Evolutionary conservation across 2,113 vertebrate genomes (phyloP).

Genomic region (Lanius collurio): DNA sequence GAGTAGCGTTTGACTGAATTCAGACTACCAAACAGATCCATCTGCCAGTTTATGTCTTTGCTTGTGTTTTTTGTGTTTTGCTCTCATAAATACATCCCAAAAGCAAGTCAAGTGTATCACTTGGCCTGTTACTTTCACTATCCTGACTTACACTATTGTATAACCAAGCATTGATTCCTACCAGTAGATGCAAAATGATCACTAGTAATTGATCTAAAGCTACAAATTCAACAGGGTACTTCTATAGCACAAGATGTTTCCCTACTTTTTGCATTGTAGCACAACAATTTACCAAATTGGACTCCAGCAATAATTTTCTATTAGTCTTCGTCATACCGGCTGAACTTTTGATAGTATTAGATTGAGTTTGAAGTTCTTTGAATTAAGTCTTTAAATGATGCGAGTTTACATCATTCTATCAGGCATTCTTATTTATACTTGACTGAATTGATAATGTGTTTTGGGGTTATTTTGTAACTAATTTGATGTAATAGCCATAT

Average conservation of each 20-base stretch:
- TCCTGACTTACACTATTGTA: constrained; percentile 70
- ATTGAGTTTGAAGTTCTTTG: constrained; percentile 77
- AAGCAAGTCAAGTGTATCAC: constrained; percentile 66
- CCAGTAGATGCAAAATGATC: constrained; percentile 72
- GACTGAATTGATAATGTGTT: constrained; percentile 78
- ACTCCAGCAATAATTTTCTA: constrained; percentile 85
- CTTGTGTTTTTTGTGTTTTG: constrained; percentile 69
- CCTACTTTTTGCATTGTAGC: constrained; percentile 76
- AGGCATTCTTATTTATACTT: constrained; percentile 85
- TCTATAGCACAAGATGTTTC: constrained; percentile 81
- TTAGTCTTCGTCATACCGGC: constrained; percentile 76
- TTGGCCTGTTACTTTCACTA: constrained; percentile 61
- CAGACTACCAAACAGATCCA: constrained; percentile 57
- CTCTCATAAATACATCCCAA: constrained; percentile 61
- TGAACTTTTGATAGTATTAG: constrained; percentile 80
- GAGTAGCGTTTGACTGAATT: constrained; percentile 52
- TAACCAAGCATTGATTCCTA: constrained; percentile 74
- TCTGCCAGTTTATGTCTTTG: constrained; percentile 72
- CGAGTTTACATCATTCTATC: constrained; percentile 82
- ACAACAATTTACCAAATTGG: constrained; percentile 81
- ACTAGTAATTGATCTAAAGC: constrained; percentile 73
- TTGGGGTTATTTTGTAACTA: constrained; percentile 75
- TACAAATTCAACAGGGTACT: constrained; percentile 82
- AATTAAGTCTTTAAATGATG: constrained; percentile 79
- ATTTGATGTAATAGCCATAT: constrained; percentile 84